Conservation (phyloP, 1,140 invertebrate species). For the Neodiprion virginianus region DNA sequence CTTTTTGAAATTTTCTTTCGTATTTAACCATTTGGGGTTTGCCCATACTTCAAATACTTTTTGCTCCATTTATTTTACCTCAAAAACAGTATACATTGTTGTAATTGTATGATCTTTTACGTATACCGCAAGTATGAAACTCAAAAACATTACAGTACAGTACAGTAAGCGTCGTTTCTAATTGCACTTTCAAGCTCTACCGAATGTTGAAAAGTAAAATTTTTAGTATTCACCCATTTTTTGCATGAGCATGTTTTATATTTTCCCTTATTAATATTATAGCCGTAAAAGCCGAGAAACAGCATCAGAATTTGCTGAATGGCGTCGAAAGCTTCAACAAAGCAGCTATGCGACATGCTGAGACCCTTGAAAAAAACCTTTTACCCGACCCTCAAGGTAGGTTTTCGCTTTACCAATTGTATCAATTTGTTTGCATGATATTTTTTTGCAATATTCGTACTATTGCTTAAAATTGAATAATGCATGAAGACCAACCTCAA, state of each 20-base stretch:
- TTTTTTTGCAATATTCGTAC: conserved; percentile 33
- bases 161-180: too few relatives aligned
- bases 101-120: too few relatives aligned
- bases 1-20: too few relatives aligned
- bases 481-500: too few relatives aligned
- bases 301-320: conserved; percentile 70
- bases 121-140: too few relatives aligned
- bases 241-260: conserved; percentile 19
- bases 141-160: too few relatives aligned
- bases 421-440: conserved; percentile 47
- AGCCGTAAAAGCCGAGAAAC: conserved; percentile 75
- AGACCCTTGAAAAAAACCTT: conserved; percentile 78
- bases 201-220: too few relatives aligned
- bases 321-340: conserved; percentile 78
- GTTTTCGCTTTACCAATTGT: not conserved
- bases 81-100: too few relatives aligned
- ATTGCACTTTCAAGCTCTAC: too few relatives aligned
- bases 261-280: conserved; percentile 25
- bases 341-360: conserved; percentile 76
- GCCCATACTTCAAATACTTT: too few relatives aligned
- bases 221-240: conserved; percentile 28
- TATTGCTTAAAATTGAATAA: not conserved
- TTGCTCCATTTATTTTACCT: too few relatives aligned
- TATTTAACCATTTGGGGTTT: too few relatives aligned
- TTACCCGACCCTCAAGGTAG: conserved; percentile 78